These are phyloP conservation scores for Eupithecia abbreviata DNA, from an alignment of 2,888 invertebrate species.

Conservation along the genomic window DNA sequence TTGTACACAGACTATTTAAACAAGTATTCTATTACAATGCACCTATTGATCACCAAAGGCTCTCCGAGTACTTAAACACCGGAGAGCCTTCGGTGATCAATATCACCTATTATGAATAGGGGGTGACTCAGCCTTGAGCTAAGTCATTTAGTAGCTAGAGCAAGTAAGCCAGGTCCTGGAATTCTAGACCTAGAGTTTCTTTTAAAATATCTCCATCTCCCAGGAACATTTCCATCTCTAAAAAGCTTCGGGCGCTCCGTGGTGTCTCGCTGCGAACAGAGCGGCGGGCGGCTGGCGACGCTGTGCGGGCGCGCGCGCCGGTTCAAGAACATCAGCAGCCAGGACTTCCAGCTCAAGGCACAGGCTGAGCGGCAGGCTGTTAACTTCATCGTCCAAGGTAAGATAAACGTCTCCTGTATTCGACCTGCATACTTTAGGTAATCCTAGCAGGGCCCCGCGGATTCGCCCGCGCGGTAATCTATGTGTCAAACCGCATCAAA, in stretches of 20 bases:
- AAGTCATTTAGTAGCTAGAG: neutral
- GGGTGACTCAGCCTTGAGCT: neutral
- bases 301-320: constrained; percentile 63
- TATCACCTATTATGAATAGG: too few relatives aligned
- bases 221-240: constrained; percentile 75
- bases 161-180: neutral
- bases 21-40: too few relatives aligned
- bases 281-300: constrained; percentile 60
- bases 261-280: constrained; percentile 53
- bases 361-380: constrained; percentile 77
- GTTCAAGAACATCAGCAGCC: constrained; percentile 55
- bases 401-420: neutral
- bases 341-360: constrained; percentile 51
- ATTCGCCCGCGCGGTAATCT: too few relatives aligned
- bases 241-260: constrained; percentile 64
- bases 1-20: neutral
- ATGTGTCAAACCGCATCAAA: too few relatives aligned
- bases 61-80: too few relatives aligned
- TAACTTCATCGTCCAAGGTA: constrained; percentile 80
- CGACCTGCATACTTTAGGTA: neutral
- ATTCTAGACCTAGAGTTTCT: neutral
- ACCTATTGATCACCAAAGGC: neutral
- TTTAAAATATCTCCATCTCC: neutral
- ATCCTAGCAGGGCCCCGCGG: too few relatives aligned
- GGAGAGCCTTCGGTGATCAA: too few relatives aligned